phyloP scores from a whole-genome alignment of 1,140 invertebrate genomes.

The Drosophila grimshawi region DNA sequence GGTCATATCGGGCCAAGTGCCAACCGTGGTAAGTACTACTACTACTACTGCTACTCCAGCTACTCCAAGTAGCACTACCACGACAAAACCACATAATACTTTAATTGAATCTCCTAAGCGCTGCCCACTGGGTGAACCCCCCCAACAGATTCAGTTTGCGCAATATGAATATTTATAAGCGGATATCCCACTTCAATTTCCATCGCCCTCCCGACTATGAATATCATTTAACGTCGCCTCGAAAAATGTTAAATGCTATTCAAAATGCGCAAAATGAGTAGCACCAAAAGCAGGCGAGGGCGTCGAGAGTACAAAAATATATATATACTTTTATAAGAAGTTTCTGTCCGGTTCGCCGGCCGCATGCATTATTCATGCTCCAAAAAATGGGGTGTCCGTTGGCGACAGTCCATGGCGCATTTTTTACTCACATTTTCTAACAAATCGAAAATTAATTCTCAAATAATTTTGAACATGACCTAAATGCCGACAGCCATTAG shows the following conservation, averaged over 20 bases:
- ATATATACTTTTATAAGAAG: slow-evolving; percentile 16
- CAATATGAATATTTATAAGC: slow-evolving; percentile 81
- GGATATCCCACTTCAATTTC: slow-evolving; percentile 37
- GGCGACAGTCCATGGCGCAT: slow-evolving; percentile 3
- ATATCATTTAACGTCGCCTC: slow-evolving; percentile 36
- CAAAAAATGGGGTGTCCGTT: neutral
- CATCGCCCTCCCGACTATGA: slow-evolving; percentile 48
- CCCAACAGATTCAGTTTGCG: slow-evolving; percentile 6
- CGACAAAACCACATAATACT: slow-evolving; percentile 61
- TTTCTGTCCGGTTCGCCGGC: slow-evolving; percentile 10
- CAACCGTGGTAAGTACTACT: slow-evolving; percentile 91
- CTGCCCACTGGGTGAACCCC: neutral
- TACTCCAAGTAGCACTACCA: slow-evolving; percentile 85
- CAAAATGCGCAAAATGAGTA: slow-evolving; percentile 70
- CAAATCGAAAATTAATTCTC: slow-evolving; percentile 79
- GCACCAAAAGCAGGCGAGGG: slow-evolving; percentile 9
- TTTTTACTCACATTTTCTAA: slow-evolving; percentile 45
- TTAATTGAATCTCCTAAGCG: slow-evolving; percentile 68
- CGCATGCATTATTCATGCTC: slow-evolving; percentile 70
- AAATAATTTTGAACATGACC: slow-evolving; percentile 68
- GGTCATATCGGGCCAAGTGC: slow-evolving; percentile 95
- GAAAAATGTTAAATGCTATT: slow-evolving; percentile 49
- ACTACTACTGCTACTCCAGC: neutral
- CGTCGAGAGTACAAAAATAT: neutral
- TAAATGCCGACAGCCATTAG: slow-evolving; percentile 63